Percentiles rank a stretch among this genome's conserved stretches.
These are phyloP conservation scores for Oikopleura dioica DNA, from an alignment of 23 tunicate species.

Conservation along the genomic window DNA sequence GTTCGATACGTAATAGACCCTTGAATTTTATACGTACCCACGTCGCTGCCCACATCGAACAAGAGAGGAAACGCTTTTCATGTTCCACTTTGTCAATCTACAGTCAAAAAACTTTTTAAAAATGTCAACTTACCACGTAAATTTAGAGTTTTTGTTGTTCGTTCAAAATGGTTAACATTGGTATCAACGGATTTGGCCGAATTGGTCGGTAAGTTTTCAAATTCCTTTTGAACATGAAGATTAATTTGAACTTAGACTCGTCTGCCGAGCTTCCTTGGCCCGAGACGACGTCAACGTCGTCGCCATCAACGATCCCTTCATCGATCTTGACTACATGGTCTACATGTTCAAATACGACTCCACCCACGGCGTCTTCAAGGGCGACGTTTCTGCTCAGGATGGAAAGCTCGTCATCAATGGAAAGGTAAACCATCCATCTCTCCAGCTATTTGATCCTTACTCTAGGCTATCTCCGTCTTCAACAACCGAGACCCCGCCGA, in stretches of 20 bases:
- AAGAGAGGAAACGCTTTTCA: no score
- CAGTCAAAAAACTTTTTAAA: no score
- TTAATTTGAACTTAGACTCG: conserved; percentile 16
- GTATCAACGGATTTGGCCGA: conserved; percentile 91
- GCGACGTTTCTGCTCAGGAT: conserved; percentile 20
- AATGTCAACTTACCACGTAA: no score
- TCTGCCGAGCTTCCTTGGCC: conserved; percentile 33
- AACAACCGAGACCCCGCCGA: conserved; percentile 34
- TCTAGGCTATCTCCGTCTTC: conserved; percentile 22
- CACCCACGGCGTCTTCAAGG: conserved; percentile 62
- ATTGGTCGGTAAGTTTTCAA: conserved; percentile 30
- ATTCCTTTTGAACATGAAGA: not conserved
- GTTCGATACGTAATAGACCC: no score
- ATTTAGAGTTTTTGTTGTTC: not conserved
- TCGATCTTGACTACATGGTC: conserved; percentile 68
- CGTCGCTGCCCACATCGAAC: no score
- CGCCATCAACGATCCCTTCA: conserved; percentile 84
- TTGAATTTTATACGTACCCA: no score
- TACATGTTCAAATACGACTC: conserved; percentile 94
- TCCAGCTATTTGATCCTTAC: no score
- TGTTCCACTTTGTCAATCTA: no score
- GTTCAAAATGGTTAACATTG: conserved; percentile 20
- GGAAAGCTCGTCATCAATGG: conserved; percentile 60
- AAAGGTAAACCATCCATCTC: no score
- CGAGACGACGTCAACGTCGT: conserved; percentile 26